These are phyloP conservation scores for Sitophilus oryzae DNA, from an alignment of 1,140 invertebrate genomes.

Conservation along the genomic window DNA sequence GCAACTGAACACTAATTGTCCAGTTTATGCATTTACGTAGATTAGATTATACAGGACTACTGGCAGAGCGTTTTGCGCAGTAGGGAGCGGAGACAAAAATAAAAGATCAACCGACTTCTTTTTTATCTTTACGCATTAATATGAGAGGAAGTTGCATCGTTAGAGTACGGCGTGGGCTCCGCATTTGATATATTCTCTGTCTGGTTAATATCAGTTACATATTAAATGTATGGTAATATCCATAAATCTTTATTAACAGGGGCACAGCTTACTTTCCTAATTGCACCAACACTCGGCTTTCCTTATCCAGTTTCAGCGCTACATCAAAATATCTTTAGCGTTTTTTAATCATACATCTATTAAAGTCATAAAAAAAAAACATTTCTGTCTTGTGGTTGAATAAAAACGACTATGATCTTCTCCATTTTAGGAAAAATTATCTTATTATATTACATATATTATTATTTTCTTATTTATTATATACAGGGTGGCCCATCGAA, in stretches of 20 bases:
- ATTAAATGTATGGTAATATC: slow-evolving; percentile 19
- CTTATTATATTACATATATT: too few relatives aligned
- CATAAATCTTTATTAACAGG: slow-evolving; percentile 21
- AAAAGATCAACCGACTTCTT: not conserved
- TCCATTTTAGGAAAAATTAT: too few relatives aligned
- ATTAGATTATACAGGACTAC: slow-evolving; percentile 12
- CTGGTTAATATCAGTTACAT: slow-evolving; percentile 20
- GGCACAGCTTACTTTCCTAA: slow-evolving; percentile 15
- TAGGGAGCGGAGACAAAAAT: slow-evolving; percentile 14
- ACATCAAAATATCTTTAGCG: too few relatives aligned
- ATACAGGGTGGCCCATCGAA: too few relatives aligned
- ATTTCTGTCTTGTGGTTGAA: too few relatives aligned
- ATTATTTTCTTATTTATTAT: too few relatives aligned
- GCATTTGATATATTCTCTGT: slow-evolving; percentile 19
- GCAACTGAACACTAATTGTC: slow-evolving; percentile 7
- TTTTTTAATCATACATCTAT: too few relatives aligned
- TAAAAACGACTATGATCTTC: too few relatives aligned
- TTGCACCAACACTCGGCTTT: too few relatives aligned
- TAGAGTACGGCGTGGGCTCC: slow-evolving; percentile 15
- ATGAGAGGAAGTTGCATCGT: slow-evolving; percentile 12
- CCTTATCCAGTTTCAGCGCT: too few relatives aligned
- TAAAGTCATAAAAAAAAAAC: too few relatives aligned
- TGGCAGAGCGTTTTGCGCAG: slow-evolving; percentile 7
- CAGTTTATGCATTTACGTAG: slow-evolving; percentile 10
- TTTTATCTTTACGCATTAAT: slow-evolving; percentile 1